Evolutionary conservation across 2,797 vertebrate species (phyloP), one percentile per base, ranked within the genome.

Genomic region (Microctenopoma stevenorrisi): DNA sequence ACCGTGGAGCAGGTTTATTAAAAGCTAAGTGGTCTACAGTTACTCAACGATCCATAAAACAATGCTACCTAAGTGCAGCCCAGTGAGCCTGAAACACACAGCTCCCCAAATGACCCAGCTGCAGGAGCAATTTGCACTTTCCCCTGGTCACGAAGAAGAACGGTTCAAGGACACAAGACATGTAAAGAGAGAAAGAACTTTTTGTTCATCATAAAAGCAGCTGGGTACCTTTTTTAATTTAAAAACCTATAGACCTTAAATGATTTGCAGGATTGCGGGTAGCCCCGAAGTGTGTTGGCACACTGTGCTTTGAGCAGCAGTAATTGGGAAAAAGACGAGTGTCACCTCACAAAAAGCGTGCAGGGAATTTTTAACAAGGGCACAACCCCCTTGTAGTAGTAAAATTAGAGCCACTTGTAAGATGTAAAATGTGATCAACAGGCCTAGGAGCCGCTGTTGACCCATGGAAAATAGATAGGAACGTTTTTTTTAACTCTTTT

Each of bases 301-400:
- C 68, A 61, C 61, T 81, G 72, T 64, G 78, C 79, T 90, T 84
- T 90, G 82, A 93, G 76, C 83, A 37, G 82, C 74, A 86, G 87
- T 95, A 94, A 95, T 93, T 94, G 88, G 86, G 43, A 87, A 91
- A 93, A 89, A 90, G 90, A 86, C 88, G 73, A 85, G 79, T 90
- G 90, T 88, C 88, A 85, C 90, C 93, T 94, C 87, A 88, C 38
- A 2, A 91, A 93, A 93, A 91, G 74, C 66, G 18, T 50, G 56
- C n/a, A 60, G 80, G 77, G 79, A 78, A 43, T 83, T 87, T 93
- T 91, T 91, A 91, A 92, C 79, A 86, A 86, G 87, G 60, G 14
- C 74, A 73, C 72, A 86, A 85, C 66, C 73, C 73, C 42, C 71
- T 77, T 82, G 83, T 92, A 82, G 59, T 65, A 76, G 85, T 60